Evolutionary conservation across 92 coral and sea anemone genomes (phyloP).

Genomic region (Epizoanthus fatuus): DNA sequence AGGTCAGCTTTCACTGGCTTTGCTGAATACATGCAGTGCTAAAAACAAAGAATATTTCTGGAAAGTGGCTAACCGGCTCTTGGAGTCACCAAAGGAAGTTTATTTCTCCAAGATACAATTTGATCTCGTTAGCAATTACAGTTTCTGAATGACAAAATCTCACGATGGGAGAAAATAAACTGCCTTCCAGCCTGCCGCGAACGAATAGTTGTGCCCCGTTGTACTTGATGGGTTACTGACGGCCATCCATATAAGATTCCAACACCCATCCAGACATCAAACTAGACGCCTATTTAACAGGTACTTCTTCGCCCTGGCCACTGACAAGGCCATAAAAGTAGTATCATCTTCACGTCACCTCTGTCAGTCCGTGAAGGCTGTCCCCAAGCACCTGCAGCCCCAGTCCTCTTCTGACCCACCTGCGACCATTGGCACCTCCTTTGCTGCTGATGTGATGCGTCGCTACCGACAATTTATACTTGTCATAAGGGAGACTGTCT

Average conservation of each 20-base stretch:
- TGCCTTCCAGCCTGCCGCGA: no score
- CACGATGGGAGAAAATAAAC: no score
- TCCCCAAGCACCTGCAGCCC: slow-evolving; percentile 24
- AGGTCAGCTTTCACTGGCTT: no score
- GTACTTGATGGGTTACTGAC: no score
- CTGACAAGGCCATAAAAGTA: slow-evolving; percentile 33
- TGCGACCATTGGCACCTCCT: slow-evolving; percentile 32
- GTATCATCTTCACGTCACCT: slow-evolving; percentile 24
- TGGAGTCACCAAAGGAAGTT: no score
- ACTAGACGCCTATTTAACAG: slow-evolving; percentile 20
- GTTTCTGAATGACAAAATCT: no score
- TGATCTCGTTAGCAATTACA: no score
- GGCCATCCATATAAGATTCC: background rate
- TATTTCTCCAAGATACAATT: no score
- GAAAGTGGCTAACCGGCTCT: no score
- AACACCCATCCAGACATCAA: slow-evolving; percentile 47
- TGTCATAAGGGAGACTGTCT: slow-evolving; percentile 52
- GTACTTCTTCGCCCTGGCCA: slow-evolving; percentile 48
- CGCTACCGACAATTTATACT: slow-evolving; percentile 34
- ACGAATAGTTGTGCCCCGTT: no score
- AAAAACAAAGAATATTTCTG: no score
- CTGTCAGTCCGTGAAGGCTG: slow-evolving; percentile 13
- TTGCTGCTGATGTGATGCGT: slow-evolving; percentile 26
- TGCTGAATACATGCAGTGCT: no score
- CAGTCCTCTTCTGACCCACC: slow-evolving; percentile 17